Evolutionary conservation across 2,888 invertebrate species (phyloP).

Genomic region (Fragum sueziense): DNA sequence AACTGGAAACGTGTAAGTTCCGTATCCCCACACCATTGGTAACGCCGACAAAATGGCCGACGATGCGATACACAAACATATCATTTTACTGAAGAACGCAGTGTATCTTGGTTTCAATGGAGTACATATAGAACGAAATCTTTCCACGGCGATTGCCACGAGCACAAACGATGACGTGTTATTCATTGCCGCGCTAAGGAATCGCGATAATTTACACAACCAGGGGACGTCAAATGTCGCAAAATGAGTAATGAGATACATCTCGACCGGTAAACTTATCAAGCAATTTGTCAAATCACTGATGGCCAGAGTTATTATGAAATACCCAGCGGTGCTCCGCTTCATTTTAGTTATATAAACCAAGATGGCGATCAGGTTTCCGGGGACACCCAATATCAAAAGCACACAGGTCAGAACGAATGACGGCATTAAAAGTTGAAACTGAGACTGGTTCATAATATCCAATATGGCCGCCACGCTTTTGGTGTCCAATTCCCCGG

Average conservation of each 20-base stretch:
- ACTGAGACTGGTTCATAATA: slow-evolving; percentile 39
- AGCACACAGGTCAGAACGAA: slow-evolving; percentile 44
- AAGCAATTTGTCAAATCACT: slow-evolving; percentile 52
- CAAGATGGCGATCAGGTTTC: slow-evolving; percentile 47
- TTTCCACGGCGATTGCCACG: slow-evolving; percentile 52
- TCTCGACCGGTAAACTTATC: slow-evolving; percentile 48
- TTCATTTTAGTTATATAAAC: slow-evolving; percentile 59
- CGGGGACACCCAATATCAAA: slow-evolving; percentile 47
- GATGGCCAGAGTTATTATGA: slow-evolving; percentile 52
- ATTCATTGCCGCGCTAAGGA: slow-evolving; percentile 49
- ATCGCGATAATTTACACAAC: slow-evolving; percentile 49
- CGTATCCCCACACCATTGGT: slow-evolving; percentile 56
- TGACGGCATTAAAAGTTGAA: slow-evolving; percentile 50
- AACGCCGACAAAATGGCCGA: slow-evolving; percentile 44
- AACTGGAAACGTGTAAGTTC: slow-evolving; percentile 41
- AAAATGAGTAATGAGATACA: slow-evolving; percentile 51
- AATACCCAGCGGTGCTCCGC: slow-evolving; percentile 54
- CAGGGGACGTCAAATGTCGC: slow-evolving; percentile 51
- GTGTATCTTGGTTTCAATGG: slow-evolving; percentile 50
- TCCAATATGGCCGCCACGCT: slow-evolving; percentile 11
- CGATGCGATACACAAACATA: slow-evolving; percentile 22
- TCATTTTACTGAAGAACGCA: slow-evolving; percentile 29
- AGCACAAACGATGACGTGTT: slow-evolving; percentile 55
- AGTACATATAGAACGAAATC: slow-evolving; percentile 51
- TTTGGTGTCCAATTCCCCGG: slow-evolving; percentile 1